These are phyloP conservation scores for Porites australiensis DNA, from an alignment of 64 coral and sea anemone species.

Conservation along the genomic window DNA sequence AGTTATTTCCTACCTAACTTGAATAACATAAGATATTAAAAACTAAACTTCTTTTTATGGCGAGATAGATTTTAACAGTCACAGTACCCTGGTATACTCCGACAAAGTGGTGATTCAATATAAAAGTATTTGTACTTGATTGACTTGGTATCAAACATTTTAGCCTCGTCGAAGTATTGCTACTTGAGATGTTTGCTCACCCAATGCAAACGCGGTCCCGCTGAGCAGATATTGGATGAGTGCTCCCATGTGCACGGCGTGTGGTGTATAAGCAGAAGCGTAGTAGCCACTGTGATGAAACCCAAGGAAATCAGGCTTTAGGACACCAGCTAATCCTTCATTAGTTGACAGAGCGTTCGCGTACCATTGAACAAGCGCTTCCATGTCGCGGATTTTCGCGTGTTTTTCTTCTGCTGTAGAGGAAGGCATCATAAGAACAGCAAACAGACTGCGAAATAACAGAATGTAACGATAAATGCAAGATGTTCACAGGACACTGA, in stretches of 20 bases:
- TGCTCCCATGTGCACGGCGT: not conserved
- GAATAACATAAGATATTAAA: no score
- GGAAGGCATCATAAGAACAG: conserved; percentile 42
- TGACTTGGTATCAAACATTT: no score
- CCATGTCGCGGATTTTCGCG: conserved; percentile 56
- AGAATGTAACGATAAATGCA: not conserved
- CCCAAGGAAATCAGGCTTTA: conserved; percentile 50
- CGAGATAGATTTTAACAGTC: no score
- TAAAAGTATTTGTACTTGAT: no score
- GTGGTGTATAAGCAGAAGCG: conserved; percentile 31
- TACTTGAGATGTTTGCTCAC: not conserved
- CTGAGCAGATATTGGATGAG: conserved; percentile 34
- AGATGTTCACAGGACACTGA: no score
- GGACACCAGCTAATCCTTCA: not conserved
- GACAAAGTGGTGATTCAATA: no score
- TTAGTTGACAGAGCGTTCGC: conserved; percentile 20
- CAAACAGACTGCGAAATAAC: not conserved
- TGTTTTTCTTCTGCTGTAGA: not conserved
- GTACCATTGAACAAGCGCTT: conserved; percentile 30
- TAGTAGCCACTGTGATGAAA: conserved; percentile 52
- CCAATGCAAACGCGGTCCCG: conserved; percentile 24
- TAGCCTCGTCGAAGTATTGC: no score
- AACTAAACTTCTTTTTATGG: no score
- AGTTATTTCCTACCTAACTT: no score
- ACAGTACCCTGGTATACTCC: no score